Conservation (phyloP, 1,140 invertebrate genomes). For the Ptiloglossa arizonensis region DNA sequence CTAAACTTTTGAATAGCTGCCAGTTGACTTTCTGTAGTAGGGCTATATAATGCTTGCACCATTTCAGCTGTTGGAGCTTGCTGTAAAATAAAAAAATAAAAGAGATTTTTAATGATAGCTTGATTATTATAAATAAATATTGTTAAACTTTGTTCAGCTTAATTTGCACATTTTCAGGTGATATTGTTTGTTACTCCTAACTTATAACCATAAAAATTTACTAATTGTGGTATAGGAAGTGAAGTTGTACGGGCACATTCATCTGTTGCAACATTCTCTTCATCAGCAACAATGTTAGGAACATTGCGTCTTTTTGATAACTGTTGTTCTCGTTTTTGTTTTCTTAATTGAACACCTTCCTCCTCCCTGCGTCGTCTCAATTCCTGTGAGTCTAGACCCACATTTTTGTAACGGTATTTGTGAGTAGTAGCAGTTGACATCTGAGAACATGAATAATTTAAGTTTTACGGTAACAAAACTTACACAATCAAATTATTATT, state of each 20-base stretch:
- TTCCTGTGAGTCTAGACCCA: slow-evolving; percentile 95
- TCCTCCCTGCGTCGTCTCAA: slow-evolving; percentile 95
- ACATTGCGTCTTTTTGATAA: slow-evolving; percentile 96
- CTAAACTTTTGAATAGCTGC: slow-evolving; percentile 96
- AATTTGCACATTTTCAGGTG: not conserved
- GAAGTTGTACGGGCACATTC: too few relatives aligned
- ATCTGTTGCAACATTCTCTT: slow-evolving; percentile 80
- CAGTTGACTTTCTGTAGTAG: slow-evolving; percentile 91
- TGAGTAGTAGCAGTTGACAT: slow-evolving; percentile 89
- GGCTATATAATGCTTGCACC: slow-evolving; percentile 92
- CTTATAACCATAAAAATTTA: slow-evolving; percentile 44
- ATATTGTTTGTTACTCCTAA: not conserved
- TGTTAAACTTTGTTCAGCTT: not conserved
- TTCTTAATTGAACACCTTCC: slow-evolving; percentile 96
- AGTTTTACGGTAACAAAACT: not conserved
- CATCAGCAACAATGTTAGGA: slow-evolving; percentile 79
- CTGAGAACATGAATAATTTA: slow-evolving; percentile 76
- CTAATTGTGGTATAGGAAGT: slow-evolving; percentile 66
- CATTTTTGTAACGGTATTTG: slow-evolving; percentile 97
- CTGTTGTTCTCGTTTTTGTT: slow-evolving; percentile 97
- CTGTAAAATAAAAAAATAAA: slow-evolving; percentile 51
- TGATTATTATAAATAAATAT: not conserved
- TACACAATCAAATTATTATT: not conserved
- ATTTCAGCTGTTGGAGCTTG: slow-evolving; percentile 87
- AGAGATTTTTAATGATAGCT: not conserved